phyloP scores from a whole-genome alignment of 2,888 invertebrate species.

The Pedicia rivosa region DNA sequence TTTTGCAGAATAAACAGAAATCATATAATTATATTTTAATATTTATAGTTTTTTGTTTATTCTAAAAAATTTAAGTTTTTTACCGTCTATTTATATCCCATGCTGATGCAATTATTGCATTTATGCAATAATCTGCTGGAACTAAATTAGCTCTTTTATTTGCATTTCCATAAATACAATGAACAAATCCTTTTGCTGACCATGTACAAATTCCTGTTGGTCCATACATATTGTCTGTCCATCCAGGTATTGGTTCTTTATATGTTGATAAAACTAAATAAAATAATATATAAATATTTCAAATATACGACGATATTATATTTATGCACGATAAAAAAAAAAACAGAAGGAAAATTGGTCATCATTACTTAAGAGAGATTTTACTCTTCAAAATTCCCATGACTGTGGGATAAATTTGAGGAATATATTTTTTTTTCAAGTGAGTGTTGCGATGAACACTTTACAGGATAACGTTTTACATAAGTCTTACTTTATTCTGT shows the following conservation, averaged over 20 bases:
- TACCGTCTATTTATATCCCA: conserved; percentile 30
- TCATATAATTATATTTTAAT: too few relatives aligned
- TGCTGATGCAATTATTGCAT: conserved; percentile 30
- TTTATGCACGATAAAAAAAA: too few relatives aligned
- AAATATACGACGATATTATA: too few relatives aligned
- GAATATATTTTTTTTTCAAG: too few relatives aligned
- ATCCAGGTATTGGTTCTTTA: conserved; percentile 31
- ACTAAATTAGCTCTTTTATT: conserved; percentile 28
- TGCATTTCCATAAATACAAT: conserved; percentile 26
- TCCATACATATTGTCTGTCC: conserved; percentile 33
- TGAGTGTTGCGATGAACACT: too few relatives aligned
- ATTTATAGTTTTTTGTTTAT: too few relatives aligned
- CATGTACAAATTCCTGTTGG: conserved; percentile 31
- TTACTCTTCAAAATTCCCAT: too few relatives aligned
- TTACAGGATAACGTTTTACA: too few relatives aligned
- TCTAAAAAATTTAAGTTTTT: conserved; percentile 10
- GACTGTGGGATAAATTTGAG: too few relatives aligned
- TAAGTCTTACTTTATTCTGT: too few relatives aligned
- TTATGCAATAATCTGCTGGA: conserved; percentile 32
- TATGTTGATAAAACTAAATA: conserved; percentile 30
- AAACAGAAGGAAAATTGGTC: too few relatives aligned
- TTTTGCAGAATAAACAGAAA: neutral
- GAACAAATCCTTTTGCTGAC: conserved; percentile 29
- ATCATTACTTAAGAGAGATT: too few relatives aligned
- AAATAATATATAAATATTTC: conserved; percentile 4